Percentiles rank a stretch among this genome's conserved stretches.
phyloP scores from a whole-genome alignment of 2,888 invertebrate genomes.

The Mythimna pallens region DNA sequence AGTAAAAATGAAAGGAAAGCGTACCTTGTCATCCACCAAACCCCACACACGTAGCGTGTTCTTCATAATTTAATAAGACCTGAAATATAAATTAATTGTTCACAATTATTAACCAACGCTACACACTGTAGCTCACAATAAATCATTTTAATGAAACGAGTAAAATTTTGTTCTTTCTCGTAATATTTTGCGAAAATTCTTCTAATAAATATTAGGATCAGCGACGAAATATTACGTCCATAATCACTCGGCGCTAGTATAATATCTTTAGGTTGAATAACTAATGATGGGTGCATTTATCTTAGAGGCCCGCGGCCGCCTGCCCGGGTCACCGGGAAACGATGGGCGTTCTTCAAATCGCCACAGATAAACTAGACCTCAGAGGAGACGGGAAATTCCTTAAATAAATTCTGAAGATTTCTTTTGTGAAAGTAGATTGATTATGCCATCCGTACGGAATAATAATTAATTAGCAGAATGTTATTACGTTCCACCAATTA shows the following conservation, averaged over 20 bases:
- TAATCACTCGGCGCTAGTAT: constrained; percentile 64
- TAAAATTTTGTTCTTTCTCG: constrained; percentile 54
- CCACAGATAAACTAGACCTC: constrained; percentile 53
- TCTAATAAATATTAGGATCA: constrained; percentile 61
- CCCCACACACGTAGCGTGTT: constrained; percentile 10
- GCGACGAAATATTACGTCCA: constrained; percentile 65
- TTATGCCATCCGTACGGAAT: constrained; percentile 26
- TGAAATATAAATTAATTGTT: constrained; percentile 50
- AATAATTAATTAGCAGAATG: constrained; percentile 29
- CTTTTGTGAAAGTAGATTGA: constrained; percentile 46
- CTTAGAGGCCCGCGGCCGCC: constrained; percentile 55
- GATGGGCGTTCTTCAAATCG: constrained; percentile 58
- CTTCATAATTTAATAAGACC: constrained; percentile 32
- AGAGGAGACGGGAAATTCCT: constrained; percentile 47
- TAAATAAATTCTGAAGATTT: constrained; percentile 54
- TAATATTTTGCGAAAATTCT: constrained; percentile 55
- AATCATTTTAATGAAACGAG: constrained; percentile 57
- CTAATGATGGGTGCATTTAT: constrained; percentile 68
- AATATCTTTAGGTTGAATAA: constrained; percentile 66
- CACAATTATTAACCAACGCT: constrained; percentile 57
- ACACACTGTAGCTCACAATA: constrained; percentile 39
- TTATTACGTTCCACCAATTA: constrained; percentile 17
- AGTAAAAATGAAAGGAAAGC: constrained; percentile 14
- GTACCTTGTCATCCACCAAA: not conserved
- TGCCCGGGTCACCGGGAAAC: constrained; percentile 59